A percentile compares a stretch with the other conserved stretches of the same genome.
Conservation (phyloP, 2,888 invertebrate genomes). For the Tyria jacobaeae region DNA sequence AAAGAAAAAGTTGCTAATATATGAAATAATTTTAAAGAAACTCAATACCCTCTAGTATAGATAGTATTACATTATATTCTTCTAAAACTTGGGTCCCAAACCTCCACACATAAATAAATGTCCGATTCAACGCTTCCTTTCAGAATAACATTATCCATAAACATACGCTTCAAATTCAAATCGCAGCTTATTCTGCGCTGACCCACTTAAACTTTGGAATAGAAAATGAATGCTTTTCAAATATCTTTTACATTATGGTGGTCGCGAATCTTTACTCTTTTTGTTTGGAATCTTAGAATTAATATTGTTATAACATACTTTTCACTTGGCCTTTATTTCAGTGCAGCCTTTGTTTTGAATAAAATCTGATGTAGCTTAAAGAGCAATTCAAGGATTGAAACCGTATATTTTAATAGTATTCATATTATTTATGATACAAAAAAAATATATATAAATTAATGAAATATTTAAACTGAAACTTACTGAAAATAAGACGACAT, state of each 20-base stretch:
- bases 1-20: slow-evolving; percentile 18
- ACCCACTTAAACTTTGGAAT: slow-evolving; percentile 50
- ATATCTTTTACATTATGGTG: slow-evolving; percentile 30
- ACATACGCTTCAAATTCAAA: slow-evolving; percentile 53
- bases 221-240: slow-evolving; percentile 46
- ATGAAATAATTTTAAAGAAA: slow-evolving; percentile 19
- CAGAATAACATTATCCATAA: slow-evolving; percentile 46
- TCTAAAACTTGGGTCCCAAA: slow-evolving; percentile 17
- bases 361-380: no score
- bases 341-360: no score
- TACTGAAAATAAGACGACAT: no score
- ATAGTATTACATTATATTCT: slow-evolving; percentile 19
- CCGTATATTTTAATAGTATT: neutral
- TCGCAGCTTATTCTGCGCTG: slow-evolving; percentile 41
- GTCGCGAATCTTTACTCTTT: slow-evolving; percentile 18
- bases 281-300: neutral
- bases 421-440: neutral
- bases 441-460: no score
- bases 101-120: slow-evolving; percentile 39
- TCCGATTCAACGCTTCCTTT: slow-evolving; percentile 34
- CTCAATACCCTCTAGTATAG: slow-evolving; percentile 13
- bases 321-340: neutral
- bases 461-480: no score
- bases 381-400: neutral
- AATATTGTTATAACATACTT: neutral